Evolutionary conservation across 23 tunicate genomes (phyloP), one percentile per base, ranked within the genome.

Genomic region (Oikopleura albicans): DNA sequence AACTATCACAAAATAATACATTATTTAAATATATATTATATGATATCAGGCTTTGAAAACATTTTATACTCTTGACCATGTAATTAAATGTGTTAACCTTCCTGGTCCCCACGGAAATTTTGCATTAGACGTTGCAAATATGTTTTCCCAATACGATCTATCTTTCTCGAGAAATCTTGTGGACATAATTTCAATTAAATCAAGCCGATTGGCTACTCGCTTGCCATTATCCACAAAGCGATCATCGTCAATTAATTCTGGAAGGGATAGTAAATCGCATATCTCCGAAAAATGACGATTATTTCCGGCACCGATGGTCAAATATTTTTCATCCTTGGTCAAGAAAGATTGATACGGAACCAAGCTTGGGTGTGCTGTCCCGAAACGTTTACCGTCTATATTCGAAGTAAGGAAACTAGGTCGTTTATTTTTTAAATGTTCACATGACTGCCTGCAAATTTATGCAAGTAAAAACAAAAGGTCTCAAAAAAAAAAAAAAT

Each of bases 271-370:
- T 40, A 66, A 66, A 1, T 88, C 40, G 84, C 99, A 95, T 4
- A 95, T 56, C 34, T 66, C 59, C 0, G 85, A 57, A 84, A 95
- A 95, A 1, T 87, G 96, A 57, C 84, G 87, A 76, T 95, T 95
- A 85, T 84, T 95, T 36, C 89, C 95, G 39, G 97, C 96, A 56
- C 99, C 99, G 40, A 95, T 79, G 12, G 99, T 95, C 1, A 95
- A 40, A 84, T 84, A 91, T 41, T 84, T 66, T 35, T 79, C 87
- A 85, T 95, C 96, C 57, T 95, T 95, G 31, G 99, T 91, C 87
- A 85, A 40, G 40, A 95, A 95, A 0, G 99, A 87, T 87, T 95
- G 99, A 84, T 95, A 95, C 4, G 99, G 99, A 37, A 95, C 99
- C 40, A 95, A 88, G 39, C 84, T 88, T 4, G 92, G 85, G 87